A percentile compares a stretch with the other conserved stretches of the same genome.
These are phyloP conservation scores for Porites lutea DNA, from an alignment of 64 coral and sea anemone genomes.

Conservation along the genomic window DNA sequence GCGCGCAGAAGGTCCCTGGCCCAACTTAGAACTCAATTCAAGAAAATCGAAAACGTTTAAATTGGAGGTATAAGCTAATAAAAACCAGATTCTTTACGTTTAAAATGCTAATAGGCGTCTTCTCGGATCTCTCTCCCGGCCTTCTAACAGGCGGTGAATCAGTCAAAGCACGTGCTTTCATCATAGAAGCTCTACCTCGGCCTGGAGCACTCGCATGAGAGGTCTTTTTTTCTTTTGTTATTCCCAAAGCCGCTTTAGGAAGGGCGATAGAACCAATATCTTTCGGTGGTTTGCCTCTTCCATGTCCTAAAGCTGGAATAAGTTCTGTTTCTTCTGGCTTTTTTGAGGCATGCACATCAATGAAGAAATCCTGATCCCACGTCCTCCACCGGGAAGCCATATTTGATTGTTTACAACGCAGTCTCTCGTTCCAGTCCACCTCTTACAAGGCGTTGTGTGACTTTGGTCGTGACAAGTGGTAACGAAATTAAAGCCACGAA, in stretches of 20 bases:
- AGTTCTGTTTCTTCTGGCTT: slow-evolving; percentile 62
- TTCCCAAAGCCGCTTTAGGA: slow-evolving; percentile 60
- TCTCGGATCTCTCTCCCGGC: slow-evolving; percentile 48
- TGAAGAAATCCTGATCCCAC: slow-evolving; percentile 59
- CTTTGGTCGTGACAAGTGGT: background rate
- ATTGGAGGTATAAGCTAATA: background rate
- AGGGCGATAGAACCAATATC: slow-evolving; percentile 58
- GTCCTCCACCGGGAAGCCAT: slow-evolving; percentile 68
- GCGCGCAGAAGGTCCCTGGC: too few species aligned
- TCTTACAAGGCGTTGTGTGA: background rate
- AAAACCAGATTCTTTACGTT: background rate
- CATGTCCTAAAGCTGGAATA: slow-evolving; percentile 67
- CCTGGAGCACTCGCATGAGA: background rate
- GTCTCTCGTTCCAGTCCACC: background rate
- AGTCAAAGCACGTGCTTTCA: slow-evolving; percentile 74
- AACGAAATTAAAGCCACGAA: background rate
- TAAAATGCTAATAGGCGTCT: slow-evolving; percentile 1
- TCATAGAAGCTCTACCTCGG: slow-evolving; percentile 41
- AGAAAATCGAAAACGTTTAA: too few species aligned
- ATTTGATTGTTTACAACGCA: slow-evolving; percentile 36
- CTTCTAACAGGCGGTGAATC: slow-evolving; percentile 65
- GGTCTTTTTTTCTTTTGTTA: slow-evolving; percentile 20
- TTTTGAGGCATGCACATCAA: slow-evolving; percentile 51
- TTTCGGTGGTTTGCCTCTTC: slow-evolving; percentile 65
- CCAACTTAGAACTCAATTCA: too few species aligned